phyloP scores from a whole-genome alignment of 2,113 vertebrate genomes.

The Mormyrus lacerda region DNA sequence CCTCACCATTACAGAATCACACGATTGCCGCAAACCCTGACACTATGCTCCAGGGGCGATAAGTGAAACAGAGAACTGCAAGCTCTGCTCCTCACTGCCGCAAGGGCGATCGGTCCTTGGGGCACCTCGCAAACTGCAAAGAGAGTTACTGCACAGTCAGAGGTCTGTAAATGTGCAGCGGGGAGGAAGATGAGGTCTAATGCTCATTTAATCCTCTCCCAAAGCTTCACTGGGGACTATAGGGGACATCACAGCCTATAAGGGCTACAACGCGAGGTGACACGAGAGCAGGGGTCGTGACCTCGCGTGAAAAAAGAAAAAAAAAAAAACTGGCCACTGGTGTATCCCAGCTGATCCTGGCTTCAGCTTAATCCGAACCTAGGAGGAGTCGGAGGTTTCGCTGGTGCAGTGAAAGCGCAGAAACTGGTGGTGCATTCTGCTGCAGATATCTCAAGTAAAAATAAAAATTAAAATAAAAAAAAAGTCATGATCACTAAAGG shows the following conservation, averaged over 20 bases:
- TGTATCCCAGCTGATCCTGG: not conserved
- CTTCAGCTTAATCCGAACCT: not conserved
- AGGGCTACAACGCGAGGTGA: not conserved
- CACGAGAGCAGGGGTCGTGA: not conserved
- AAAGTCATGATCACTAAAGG: slow-evolving; percentile 48
- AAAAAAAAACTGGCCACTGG: not conserved
- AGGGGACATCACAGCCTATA: not conserved
- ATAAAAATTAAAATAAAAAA: slow-evolving; percentile 35
- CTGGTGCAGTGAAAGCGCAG: slow-evolving; percentile 36
- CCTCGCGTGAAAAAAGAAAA: not conserved
- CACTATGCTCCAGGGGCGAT: not conserved
- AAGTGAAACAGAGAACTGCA: not conserved
- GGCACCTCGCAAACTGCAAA: not conserved
- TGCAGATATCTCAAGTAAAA: slow-evolving; percentile 34
- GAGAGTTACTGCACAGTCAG: not conserved
- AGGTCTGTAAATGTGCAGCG: not conserved
- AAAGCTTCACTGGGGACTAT: not conserved
- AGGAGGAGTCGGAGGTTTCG: slow-evolving; percentile 24
- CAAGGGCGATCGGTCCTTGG: not conserved
- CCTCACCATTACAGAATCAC: not conserved
- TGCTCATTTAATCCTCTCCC: not conserved
- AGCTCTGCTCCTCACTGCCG: not conserved
- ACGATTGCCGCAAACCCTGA: not conserved
- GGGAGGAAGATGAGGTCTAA: not conserved
- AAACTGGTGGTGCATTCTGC: slow-evolving; percentile 43